phyloP scores from a whole-genome alignment of 2,888 invertebrate species.

The Epinotia brunnichana region DNA sequence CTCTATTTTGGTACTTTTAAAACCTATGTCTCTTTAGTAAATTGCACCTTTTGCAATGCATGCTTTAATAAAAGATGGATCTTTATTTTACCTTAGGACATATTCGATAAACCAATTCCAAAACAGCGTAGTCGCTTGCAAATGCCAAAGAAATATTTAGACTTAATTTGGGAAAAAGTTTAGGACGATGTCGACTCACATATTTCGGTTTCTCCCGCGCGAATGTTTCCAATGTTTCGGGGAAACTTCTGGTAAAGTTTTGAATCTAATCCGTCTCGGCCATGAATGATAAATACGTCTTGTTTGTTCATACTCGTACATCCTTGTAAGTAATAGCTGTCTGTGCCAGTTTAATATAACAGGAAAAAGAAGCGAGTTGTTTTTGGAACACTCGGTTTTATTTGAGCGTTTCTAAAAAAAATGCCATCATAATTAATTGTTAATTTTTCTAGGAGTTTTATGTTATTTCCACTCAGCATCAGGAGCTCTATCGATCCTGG shows the following conservation, averaged over 20 bases:
- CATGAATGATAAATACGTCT: slow-evolving; percentile 41
- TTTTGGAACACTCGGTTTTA: neutral
- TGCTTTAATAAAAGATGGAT: slow-evolving; percentile 27
- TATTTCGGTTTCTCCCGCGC: slow-evolving; percentile 24
- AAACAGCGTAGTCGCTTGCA: slow-evolving; percentile 39
- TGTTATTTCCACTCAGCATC: no score
- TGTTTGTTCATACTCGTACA: slow-evolving; percentile 40
- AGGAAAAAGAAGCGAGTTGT: slow-evolving; percentile 7
- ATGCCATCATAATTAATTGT: no score
- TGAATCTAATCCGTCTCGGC: slow-evolving; percentile 35
- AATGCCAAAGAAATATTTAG: slow-evolving; percentile 58
- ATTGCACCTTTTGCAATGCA: slow-evolving; percentile 38
- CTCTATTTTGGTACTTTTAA: slow-evolving; percentile 47
- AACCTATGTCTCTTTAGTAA: slow-evolving; percentile 23
- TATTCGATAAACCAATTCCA: slow-evolving; percentile 16
- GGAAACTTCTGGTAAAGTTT: slow-evolving; percentile 34
- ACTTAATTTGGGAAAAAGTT: slow-evolving; percentile 48
- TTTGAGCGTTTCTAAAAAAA: no score
- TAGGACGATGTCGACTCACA: slow-evolving; percentile 33
- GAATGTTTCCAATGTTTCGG: slow-evolving; percentile 33
- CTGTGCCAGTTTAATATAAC: slow-evolving; percentile 20
- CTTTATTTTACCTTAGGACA: slow-evolving; percentile 32
- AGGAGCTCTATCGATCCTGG: no score
- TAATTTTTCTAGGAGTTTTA: no score
- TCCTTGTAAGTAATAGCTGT: slow-evolving; percentile 37